These are phyloP conservation scores for Pseudochirops cupreus DNA, from an alignment of 2,797 vertebrate species.

Conservation along the genomic window DNA sequence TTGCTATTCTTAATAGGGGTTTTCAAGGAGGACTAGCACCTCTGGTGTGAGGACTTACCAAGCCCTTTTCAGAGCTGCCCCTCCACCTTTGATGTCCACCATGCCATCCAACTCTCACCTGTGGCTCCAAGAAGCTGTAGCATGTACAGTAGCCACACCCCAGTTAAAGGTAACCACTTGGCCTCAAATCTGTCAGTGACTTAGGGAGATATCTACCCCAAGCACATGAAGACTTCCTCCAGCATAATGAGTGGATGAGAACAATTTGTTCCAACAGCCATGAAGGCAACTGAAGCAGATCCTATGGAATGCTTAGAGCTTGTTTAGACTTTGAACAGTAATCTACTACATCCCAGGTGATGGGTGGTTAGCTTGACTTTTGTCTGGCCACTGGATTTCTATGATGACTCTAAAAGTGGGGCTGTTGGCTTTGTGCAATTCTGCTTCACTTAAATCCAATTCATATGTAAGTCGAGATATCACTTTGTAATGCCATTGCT, in stretches of 20 bases:
- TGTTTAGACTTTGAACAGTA: not conserved
- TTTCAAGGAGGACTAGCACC: not conserved
- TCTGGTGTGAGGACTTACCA: not conserved
- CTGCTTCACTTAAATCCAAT: not conserved
- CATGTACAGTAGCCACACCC: not conserved
- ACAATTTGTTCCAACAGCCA: not conserved
- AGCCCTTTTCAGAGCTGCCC: not conserved
- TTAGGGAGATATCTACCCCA: not conserved
- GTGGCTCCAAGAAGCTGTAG: not conserved
- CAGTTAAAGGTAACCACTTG: not conserved
- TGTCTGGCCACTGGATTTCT: not conserved
- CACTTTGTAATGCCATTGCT: not conserved
- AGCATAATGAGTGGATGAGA: not conserved
- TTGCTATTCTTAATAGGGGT: not conserved
- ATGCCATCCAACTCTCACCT: not conserved
- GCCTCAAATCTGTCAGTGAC: not conserved
- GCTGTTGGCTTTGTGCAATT: not conserved
- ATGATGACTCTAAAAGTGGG: not conserved
- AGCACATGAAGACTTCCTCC: not conserved
- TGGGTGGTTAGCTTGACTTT: not conserved
- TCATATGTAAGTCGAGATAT: not conserved
- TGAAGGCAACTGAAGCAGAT: not conserved
- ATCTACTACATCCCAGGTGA: not conserved
- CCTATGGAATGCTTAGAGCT: not conserved
- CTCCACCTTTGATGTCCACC: not conserved